Conservation (phyloP, 2,888 invertebrate species). For the Lysandra coridon region DNA sequence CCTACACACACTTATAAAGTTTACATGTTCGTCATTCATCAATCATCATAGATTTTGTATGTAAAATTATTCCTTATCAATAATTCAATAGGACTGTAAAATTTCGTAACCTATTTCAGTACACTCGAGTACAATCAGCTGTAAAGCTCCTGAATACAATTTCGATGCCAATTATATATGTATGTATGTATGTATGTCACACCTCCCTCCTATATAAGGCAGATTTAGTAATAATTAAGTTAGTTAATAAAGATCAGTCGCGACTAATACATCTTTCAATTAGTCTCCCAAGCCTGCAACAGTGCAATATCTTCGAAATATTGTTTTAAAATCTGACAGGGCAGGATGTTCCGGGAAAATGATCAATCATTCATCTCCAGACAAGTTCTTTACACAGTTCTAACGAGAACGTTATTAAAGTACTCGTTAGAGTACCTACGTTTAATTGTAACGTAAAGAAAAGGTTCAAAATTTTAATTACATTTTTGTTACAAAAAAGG, state of each 20-base stretch:
- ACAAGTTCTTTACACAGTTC: not conserved
- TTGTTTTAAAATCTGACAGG: constrained; percentile 24
- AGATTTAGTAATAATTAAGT: too few species aligned
- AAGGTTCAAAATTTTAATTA: not conserved
- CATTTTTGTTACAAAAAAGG: not conserved
- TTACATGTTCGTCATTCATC: not conserved
- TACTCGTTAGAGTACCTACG: not conserved
- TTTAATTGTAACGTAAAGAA: constrained; percentile 10
- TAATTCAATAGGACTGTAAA: constrained; percentile 5
- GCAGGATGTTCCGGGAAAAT: constrained; percentile 7
- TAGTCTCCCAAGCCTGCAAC: too few species aligned
- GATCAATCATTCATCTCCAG: constrained; percentile 15
- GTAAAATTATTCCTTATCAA: constrained; percentile 1
- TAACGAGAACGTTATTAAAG: constrained; percentile 10
- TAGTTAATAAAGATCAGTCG: too few species aligned
- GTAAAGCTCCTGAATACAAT: not conserved
- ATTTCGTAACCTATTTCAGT: constrained; percentile 4
- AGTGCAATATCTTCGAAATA: not conserved
- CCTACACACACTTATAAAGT: not conserved
- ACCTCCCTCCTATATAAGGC: too few species aligned
- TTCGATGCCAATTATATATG: not conserved
- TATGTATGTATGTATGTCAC: too few species aligned
- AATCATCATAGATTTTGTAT: not conserved
- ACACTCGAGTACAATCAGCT: not conserved
- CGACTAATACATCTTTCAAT: too few species aligned